These are phyloP conservation scores for Plagodis dolabraria DNA, from an alignment of 2,888 invertebrate genomes.

Conservation along the genomic window DNA sequence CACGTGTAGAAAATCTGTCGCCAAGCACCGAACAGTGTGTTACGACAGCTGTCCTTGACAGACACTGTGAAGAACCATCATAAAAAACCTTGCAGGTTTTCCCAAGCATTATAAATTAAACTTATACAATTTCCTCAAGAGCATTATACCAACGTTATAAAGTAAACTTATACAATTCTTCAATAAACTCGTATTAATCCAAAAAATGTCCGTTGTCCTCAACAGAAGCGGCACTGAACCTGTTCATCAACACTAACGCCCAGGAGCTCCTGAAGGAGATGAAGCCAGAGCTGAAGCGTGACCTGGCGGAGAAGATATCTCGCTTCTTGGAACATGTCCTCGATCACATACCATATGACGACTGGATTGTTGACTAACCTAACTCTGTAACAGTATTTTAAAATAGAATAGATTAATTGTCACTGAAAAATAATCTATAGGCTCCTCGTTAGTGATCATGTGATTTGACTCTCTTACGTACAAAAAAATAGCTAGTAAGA, in stretches of 20 bases:
- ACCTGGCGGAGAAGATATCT: conserved; percentile 90
- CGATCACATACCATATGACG: conserved; percentile 90
- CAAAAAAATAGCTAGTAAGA: no score
- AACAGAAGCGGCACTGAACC: conserved; percentile 92
- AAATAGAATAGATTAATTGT: neutral
- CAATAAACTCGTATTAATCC: neutral
- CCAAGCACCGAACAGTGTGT: no score
- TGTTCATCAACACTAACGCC: conserved; percentile 94
- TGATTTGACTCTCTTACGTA: no score
- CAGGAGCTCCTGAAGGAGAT: conserved; percentile 94
- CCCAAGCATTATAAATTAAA: no score
- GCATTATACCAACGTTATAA: no score
- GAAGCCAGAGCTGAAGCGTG: conserved; percentile 92
- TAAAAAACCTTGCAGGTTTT: no score
- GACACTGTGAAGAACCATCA: no score
- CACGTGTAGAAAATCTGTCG: no score
- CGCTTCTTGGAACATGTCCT: conserved; percentile 91
- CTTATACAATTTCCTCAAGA: no score
- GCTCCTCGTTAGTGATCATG: neutral
- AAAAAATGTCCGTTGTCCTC: neutral
- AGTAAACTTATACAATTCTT: no score
- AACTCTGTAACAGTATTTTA: conserved; percentile 27
- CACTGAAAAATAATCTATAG: neutral
- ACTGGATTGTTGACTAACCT: conserved; percentile 87
- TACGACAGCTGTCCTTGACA: no score